phyloP scores from a whole-genome alignment of 2,888 invertebrate genomes.

The Cyaniris semiargus region DNA sequence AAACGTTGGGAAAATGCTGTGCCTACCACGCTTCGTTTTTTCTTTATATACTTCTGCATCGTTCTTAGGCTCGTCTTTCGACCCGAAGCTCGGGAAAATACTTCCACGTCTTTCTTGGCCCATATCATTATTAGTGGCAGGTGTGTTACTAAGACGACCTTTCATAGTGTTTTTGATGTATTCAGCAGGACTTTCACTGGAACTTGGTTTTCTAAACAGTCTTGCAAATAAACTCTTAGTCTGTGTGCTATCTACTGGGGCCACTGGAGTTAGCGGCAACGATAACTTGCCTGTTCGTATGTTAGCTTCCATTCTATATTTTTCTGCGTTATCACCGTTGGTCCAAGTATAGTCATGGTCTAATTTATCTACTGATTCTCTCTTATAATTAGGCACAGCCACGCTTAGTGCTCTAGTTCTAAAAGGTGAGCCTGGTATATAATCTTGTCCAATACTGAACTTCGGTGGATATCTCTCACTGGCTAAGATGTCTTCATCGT shows the following conservation, averaged over 20 bases:
- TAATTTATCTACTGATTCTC: slow-evolving; percentile 64
- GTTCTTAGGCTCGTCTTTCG: slow-evolving; percentile 54
- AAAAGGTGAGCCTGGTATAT: slow-evolving; percentile 60
- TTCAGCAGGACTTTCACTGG: slow-evolving; percentile 61
- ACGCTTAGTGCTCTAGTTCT: slow-evolving; percentile 83
- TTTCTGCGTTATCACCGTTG: slow-evolving; percentile 82
- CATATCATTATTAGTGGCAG: slow-evolving; percentile 53
- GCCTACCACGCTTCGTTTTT: slow-evolving; percentile 63
- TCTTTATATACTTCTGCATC: slow-evolving; percentile 58
- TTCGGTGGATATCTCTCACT: slow-evolving; percentile 80
- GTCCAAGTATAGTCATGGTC: slow-evolving; percentile 84
- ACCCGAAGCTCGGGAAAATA: slow-evolving; percentile 62
- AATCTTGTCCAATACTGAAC: slow-evolving; percentile 80
- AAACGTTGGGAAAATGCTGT: slow-evolving; percentile 67
- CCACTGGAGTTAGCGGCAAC: slow-evolving; percentile 55
- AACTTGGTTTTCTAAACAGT: slow-evolving; percentile 60
- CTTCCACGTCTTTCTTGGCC: slow-evolving; percentile 60
- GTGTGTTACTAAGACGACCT: slow-evolving; percentile 56
- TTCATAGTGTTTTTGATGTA: slow-evolving; percentile 64
- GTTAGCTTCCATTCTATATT: slow-evolving; percentile 78
- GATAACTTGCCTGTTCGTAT: slow-evolving; percentile 69
- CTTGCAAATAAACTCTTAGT: slow-evolving; percentile 61
- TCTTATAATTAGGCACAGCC: slow-evolving; percentile 72
- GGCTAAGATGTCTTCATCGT: slow-evolving; percentile 86
- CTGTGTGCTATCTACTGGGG: slow-evolving; percentile 47